Evolutionary conservation across 2,888 invertebrate species (phyloP).

Genomic region (Orthosia gothica): DNA sequence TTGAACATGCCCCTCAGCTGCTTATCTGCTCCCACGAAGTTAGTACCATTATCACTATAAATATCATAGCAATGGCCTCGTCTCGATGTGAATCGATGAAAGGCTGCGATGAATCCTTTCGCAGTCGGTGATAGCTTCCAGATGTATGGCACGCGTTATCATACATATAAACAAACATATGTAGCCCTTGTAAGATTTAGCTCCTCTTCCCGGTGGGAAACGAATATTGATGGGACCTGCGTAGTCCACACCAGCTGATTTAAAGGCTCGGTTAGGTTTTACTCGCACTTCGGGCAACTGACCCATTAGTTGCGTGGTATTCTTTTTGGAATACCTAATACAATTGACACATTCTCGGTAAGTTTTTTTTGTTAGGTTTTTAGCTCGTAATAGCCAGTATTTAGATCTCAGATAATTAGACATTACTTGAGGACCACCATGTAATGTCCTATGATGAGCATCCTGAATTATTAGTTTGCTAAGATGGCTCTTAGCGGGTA

Average conservation of each 20-base stretch:
- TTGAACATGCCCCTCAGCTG: conserved; percentile 1
- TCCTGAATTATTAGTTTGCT: too few species aligned
- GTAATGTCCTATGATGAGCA: too few species aligned
- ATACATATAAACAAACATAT: too few species aligned
- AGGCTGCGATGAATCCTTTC: too few species aligned
- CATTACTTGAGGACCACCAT: conserved; percentile 10
- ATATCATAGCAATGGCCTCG: too few species aligned
- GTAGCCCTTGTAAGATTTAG: too few species aligned
- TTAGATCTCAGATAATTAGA: conserved; percentile 1
- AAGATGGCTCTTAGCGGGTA: too few species aligned
- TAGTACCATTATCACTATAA: background rate
- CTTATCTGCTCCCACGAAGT: background rate
- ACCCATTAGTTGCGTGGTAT: background rate
- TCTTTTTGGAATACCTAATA: background rate
- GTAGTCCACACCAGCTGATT: conserved; percentile 10
- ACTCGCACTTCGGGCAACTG: background rate
- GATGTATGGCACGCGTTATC: background rate
- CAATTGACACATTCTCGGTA: background rate
- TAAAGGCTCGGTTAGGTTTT: background rate
- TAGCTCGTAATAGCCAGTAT: conserved; percentile 9
- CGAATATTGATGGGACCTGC: conserved; percentile 8
- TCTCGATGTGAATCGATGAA: too few species aligned
- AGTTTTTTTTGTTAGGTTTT: background rate
- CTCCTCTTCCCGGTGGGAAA: background rate
- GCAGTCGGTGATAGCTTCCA: background rate